Percentiles rank a stretch among this genome's conserved stretches.
phyloP scores from a whole-genome alignment of 35 echinoderm and acorn worm species.

The Ophiothrix spiculata region DNA sequence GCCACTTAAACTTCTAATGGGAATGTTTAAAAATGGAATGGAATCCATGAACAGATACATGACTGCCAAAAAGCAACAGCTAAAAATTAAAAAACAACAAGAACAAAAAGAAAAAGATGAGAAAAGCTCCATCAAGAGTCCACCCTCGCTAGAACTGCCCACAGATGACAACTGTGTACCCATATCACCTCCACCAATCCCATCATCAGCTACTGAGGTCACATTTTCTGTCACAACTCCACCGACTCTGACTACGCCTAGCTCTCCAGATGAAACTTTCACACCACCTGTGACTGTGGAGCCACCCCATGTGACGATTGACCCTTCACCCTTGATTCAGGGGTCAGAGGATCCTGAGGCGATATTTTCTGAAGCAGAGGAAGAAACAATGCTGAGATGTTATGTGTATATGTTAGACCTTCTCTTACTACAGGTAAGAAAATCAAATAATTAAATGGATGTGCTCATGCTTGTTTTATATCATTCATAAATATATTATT shows the following conservation, averaged over 20 bases:
- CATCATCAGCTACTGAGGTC: background rate
- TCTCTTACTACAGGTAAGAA: slow-evolving; percentile 70
- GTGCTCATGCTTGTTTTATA: too few species aligned
- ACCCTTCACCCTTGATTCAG: slow-evolving; percentile 68
- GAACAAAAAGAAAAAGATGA: background rate
- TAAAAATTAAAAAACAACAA: slow-evolving; percentile 1
- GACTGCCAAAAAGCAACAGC: slow-evolving; percentile 47
- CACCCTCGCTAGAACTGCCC: background rate
- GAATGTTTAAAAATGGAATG: slow-evolving; percentile 86
- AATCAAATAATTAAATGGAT: too few species aligned
- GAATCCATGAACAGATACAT: slow-evolving; percentile 62
- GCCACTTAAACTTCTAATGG: slow-evolving; percentile 74
- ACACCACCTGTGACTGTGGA: slow-evolving; percentile 40
- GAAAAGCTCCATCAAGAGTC: background rate
- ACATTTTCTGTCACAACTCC: slow-evolving; percentile 20
- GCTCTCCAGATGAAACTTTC: background rate
- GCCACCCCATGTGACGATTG: slow-evolving; percentile 66
- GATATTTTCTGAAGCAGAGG: slow-evolving; percentile 53
- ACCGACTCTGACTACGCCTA: background rate
- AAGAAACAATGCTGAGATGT: slow-evolving; percentile 73
- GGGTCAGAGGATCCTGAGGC: slow-evolving; percentile 69
- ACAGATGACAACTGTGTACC: background rate
- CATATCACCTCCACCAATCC: background rate
- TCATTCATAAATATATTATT: too few species aligned
- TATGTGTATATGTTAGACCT: slow-evolving; percentile 92